Conservation (phyloP, 2,888 invertebrate species). For the Orchesellides sinensis region DNA sequence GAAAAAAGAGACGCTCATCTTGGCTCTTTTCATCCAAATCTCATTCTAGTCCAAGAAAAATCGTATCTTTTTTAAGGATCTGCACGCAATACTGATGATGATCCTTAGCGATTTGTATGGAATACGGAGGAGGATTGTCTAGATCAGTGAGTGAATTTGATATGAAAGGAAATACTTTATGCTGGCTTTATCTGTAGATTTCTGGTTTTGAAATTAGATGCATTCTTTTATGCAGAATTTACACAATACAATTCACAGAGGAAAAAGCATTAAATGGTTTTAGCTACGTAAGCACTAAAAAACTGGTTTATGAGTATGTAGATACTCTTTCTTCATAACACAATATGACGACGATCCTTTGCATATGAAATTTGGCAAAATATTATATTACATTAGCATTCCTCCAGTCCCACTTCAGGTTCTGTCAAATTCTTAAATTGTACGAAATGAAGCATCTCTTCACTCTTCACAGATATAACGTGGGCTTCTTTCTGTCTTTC, state of each 20-base stretch:
- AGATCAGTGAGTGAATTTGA: neutral
- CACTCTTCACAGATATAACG: too few species aligned
- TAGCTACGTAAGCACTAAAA: neutral
- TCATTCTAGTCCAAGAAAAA: neutral
- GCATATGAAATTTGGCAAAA: neutral
- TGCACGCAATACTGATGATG: neutral
- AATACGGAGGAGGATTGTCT: neutral
- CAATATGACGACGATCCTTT: neutral
- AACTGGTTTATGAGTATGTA: neutral
- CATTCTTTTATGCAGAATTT: too few species aligned
- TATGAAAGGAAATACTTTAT: neutral
- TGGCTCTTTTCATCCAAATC: neutral
- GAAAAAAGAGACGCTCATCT: neutral
- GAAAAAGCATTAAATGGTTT: neutral
- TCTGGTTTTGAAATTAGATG: neutral
- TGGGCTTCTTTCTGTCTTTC: too few species aligned
- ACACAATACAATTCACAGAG: too few species aligned
- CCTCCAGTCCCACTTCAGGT: neutral
- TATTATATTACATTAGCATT: neutral
- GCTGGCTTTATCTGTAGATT: too few species aligned
- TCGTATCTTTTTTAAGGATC: neutral
- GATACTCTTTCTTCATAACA: neutral
- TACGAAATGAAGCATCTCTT: too few species aligned
- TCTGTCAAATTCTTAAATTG: too few species aligned
- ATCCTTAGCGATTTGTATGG: neutral